Percentiles rank a stretch among this genome's conserved stretches.
phyloP scores from a whole-genome alignment of 2,888 invertebrate genomes.

The Rutpela maculata region DNA sequence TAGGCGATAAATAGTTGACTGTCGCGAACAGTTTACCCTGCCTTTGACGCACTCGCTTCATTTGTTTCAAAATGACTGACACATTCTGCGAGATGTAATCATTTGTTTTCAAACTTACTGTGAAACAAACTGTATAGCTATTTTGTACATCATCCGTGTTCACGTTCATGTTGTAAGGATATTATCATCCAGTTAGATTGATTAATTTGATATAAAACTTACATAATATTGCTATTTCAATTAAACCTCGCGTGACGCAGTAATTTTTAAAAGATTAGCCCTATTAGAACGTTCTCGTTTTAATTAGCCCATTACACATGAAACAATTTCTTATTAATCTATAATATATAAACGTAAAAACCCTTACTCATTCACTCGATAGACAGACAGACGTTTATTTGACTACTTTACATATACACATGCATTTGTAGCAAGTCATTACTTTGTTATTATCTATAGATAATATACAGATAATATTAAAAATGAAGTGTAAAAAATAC shows the following conservation, averaged over 20 bases:
- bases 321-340: background rate
- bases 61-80: conserved; percentile 59
- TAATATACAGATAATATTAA: too few relatives aligned
- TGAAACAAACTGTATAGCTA: conserved; percentile 29
- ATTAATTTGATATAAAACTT: conserved; percentile 41
- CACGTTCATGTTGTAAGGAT: conserved; percentile 35
- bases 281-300: conserved; percentile 28
- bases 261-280: conserved; percentile 33
- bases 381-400: too few relatives aligned
- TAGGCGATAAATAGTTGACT: conserved; percentile 63
- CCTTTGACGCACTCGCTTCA: conserved; percentile 58
- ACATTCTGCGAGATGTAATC: conserved; percentile 50
- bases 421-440: too few relatives aligned
- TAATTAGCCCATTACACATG: conserved; percentile 23
- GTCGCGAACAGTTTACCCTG: conserved; percentile 57
- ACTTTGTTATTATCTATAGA: too few relatives aligned
- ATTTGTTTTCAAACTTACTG: conserved; percentile 49
- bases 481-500: too few relatives aligned
- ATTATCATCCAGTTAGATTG: conserved; percentile 42
- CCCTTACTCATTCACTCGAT: too few relatives aligned
- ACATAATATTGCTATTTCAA: conserved; percentile 40
- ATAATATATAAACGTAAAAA: too few relatives aligned
- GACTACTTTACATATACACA: too few relatives aligned
- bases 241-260: conserved; percentile 35
- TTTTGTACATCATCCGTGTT: conserved; percentile 34